These are phyloP conservation scores for Diuraphis noxia DNA, from an alignment of 1,140 invertebrate species.

Conservation along the genomic window DNA sequence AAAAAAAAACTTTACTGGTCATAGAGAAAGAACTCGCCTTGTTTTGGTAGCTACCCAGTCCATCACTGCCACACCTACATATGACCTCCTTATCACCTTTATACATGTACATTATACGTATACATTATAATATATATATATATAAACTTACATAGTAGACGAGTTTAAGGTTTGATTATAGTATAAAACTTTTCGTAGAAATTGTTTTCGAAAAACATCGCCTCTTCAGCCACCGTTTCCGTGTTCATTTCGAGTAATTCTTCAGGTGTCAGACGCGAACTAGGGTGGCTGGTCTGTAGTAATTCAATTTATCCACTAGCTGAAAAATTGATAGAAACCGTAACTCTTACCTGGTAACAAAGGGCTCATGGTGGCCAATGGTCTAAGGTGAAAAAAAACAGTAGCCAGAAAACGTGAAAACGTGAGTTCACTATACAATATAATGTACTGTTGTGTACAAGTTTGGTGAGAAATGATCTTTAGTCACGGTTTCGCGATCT, in stretches of 20 bases:
- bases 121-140: background rate
- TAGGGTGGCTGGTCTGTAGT: background rate
- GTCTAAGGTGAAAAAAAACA: background rate
- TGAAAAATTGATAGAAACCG: conserved; percentile 12
- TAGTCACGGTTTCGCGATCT: background rate
- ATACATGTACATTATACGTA: background rate
- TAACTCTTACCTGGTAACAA: background rate
- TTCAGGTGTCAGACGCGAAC: background rate
- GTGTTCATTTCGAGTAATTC: conserved; percentile 15
- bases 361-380: background rate
- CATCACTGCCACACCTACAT: background rate
- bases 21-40: background rate
- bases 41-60: background rate
- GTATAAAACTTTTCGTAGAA: conserved; percentile 27
- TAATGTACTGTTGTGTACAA: background rate
- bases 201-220: conserved; percentile 19
- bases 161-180: conserved; percentile 9
- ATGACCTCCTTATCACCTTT: background rate
- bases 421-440: background rate
- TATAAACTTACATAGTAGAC: background rate
- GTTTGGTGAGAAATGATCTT: background rate
- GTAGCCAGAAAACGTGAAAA: background rate
- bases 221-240: background rate
- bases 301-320: conserved; percentile 35
- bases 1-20: conserved; percentile 32